These are phyloP conservation scores for Pygocentrus nattereri DNA, from an alignment of 2,797 vertebrate genomes.

Conservation along the genomic window DNA sequence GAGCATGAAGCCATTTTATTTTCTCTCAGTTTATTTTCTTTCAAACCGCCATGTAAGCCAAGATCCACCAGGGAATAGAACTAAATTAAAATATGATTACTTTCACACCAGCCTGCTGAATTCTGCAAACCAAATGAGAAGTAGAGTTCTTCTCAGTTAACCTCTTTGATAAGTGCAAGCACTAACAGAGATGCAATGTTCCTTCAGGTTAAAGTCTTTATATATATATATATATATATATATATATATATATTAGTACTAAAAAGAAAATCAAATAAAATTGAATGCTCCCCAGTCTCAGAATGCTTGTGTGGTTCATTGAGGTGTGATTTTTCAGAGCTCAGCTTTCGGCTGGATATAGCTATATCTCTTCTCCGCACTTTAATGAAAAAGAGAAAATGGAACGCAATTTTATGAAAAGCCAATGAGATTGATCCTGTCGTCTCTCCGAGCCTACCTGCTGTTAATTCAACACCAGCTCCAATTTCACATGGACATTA, in stretches of 20 bases:
- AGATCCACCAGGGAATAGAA: slow-evolving; percentile 33
- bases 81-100: slow-evolving; percentile 55
- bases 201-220: slow-evolving; percentile 37
- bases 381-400: slow-evolving; percentile 63
- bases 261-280: slow-evolving; percentile 57
- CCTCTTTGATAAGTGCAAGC: slow-evolving; percentile 42
- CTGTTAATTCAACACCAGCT: slow-evolving; percentile 54
- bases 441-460: slow-evolving; percentile 46
- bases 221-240: background rate
- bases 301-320: slow-evolving; percentile 27
- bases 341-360: slow-evolving; percentile 35
- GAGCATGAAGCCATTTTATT: background rate
- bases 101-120: slow-evolving; percentile 39
- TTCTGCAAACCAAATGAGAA: slow-evolving; percentile 44
- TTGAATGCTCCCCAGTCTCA: slow-evolving; percentile 33
- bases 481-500: slow-evolving; percentile 56
- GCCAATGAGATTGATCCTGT: slow-evolving; percentile 58
- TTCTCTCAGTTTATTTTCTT: slow-evolving; percentile 8
- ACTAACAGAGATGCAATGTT: slow-evolving; percentile 39
- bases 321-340: slow-evolving; percentile 40
- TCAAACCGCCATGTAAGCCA: slow-evolving; percentile 24
- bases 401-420: slow-evolving; percentile 59
- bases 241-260: slow-evolving; percentile 14
- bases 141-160: slow-evolving; percentile 43
- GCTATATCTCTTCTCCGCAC: slow-evolving; percentile 51